Percentiles rank a stretch among this genome's conserved stretches.
These are phyloP conservation scores for Drosophila parvula DNA, from an alignment of 1,140 invertebrate genomes.

Conservation along the genomic window DNA sequence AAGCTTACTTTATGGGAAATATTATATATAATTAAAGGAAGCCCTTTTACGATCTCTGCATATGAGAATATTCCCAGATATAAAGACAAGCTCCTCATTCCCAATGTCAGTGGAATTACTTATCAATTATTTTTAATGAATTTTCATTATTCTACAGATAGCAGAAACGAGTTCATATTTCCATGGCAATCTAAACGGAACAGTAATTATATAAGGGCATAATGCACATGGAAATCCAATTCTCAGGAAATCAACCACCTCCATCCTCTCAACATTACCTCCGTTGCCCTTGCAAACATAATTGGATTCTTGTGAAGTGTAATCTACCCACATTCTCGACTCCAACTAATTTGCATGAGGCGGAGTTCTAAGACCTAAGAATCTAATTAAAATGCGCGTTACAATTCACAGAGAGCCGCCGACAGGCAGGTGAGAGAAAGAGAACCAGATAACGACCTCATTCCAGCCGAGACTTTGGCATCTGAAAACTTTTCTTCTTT, in stretches of 20 bases:
- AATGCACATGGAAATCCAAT: conserved; percentile 10
- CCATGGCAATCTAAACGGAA: conserved; percentile 29
- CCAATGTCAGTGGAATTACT: conserved; percentile 8
- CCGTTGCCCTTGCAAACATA: conserved; percentile 6
- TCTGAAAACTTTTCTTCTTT: conserved; percentile 53
- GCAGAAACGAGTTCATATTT: conserved; percentile 23
- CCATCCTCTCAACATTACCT: no score
- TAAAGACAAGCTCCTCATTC: background rate
- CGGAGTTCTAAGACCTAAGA: conserved; percentile 29
- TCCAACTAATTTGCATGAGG: conserved; percentile 40
- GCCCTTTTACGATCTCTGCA: conserved; percentile 2
- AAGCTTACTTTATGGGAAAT: background rate
- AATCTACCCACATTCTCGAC: conserved; percentile 33
- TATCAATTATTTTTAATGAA: conserved; percentile 40
- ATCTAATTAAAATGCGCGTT: conserved; percentile 75
- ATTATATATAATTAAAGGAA: background rate
- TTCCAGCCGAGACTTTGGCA: conserved; percentile 53
- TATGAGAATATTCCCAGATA: conserved; percentile 39
- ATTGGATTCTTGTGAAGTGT: conserved; percentile 36
- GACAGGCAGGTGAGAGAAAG: conserved; percentile 1
- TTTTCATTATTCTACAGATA: conserved; percentile 25
- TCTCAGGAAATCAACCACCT: conserved; percentile 21
- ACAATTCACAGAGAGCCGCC: conserved; percentile 54
- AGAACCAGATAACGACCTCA: conserved; percentile 43
- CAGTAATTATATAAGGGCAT: conserved; percentile 19